These are phyloP conservation scores for Lagria hirta DNA, from an alignment of 2,888 invertebrate species.

Conservation along the genomic window DNA sequence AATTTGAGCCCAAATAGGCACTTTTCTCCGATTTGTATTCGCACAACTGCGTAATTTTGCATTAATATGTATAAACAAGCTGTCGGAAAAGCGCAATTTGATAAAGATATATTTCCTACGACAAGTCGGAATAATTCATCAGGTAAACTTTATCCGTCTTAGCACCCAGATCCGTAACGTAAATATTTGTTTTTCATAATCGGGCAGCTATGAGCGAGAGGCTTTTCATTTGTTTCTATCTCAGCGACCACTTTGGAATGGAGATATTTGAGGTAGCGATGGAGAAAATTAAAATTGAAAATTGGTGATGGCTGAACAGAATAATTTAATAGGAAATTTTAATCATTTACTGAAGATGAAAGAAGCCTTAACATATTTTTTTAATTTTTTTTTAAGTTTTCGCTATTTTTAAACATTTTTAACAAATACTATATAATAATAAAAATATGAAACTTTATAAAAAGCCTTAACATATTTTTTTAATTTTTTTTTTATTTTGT, in stretches of 20 bases:
- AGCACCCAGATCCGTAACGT: constrained; percentile 6
- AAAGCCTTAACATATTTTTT: too few relatives aligned
- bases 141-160: constrained; percentile 18
- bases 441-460: too few relatives aligned
- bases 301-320: constrained; percentile 9
- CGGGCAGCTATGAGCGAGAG: constrained; percentile 3
- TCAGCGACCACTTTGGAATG: too few relatives aligned
- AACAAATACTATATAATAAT: too few relatives aligned
- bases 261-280: constrained; percentile 6
- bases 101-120: constrained; percentile 9
- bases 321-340: too few relatives aligned
- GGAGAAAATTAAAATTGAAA: constrained; percentile 19
- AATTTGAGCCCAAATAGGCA: constrained; percentile 10
- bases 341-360: too few relatives aligned
- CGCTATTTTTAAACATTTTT: too few relatives aligned
- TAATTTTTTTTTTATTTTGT: too few relatives aligned
- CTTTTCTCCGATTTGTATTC: too few relatives aligned
- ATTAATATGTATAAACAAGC: constrained; percentile 27
- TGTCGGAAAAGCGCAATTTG: constrained; percentile 18
- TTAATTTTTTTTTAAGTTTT: too few relatives aligned
- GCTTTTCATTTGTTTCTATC: constrained; percentile 14
- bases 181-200: constrained; percentile 19
- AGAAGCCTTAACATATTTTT: too few relatives aligned
- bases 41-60: constrained; percentile 15
- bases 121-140: constrained; percentile 19